Base-by-base conservation (phyloP, 2,888 invertebrate genomes). In the Apodemia zela region DNA sequence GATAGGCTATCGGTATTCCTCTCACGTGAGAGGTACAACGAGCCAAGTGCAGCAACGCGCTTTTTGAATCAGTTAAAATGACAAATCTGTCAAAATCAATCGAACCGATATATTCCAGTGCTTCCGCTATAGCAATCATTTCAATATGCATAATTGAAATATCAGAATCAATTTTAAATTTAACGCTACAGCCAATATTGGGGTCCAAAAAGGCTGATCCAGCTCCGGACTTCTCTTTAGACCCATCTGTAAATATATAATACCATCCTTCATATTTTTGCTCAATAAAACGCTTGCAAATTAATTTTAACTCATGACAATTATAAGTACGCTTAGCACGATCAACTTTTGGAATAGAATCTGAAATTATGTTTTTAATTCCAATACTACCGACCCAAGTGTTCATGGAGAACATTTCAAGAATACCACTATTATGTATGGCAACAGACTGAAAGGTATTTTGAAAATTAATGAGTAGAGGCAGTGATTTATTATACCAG, bases 101-200 rank as follows among this genome's bases (percentile, higher is more conserved):
- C 7, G 60, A 57, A 8, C 13, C n/a, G 7, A 64, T 47, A 64
- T 67, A 65, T 0, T 60, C 62, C 25, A 65, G n/a, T 25, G 64
- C 61, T 59, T 66, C 63, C 3, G 42, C 15, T 11, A 66, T 61
- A 11, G 63, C 65, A 29, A 62, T 58, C n/a, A 67, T 59, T 58
- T 67, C 63, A 4, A 57, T 49, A 21, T 60, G 58, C 63, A 67
- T 65, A 33, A 62, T 64, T 11, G 60, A 65, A 11, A 67, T 60
- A 33, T 61, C 7, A 15, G 49, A 33, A 35, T 62, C 38, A 38
- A 67, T 63, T 60, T 63, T 61, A 29, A 61, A 33, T 51, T 51
- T 61, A 47, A 42, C 42, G 4, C 13, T 42, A 15, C 42, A 42
- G 15, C 15, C 15, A 42, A 42, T 4, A 42, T 15, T 15, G 5